Base-by-base conservation (phyloP, 2,888 invertebrate genomes). In the Oconnorella tubifera region DNA sequence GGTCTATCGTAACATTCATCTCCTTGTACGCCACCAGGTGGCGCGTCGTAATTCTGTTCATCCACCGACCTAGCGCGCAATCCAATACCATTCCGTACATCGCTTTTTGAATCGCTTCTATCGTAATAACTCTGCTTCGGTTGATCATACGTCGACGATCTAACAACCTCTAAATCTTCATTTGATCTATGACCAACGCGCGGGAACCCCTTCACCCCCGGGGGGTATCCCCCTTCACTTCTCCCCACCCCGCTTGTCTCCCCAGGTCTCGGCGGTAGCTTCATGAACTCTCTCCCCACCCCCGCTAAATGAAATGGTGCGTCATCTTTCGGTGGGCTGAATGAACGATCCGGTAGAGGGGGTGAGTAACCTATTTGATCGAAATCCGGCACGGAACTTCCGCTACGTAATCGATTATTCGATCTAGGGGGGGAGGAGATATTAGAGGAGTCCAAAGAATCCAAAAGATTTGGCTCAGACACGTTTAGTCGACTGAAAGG, bases 381-480 rank as follows among this genome's bases (percentile, higher is more conserved):
- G 28, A 48, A 3, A 49, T 40, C 33, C n/a, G 33, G 33, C 3
- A 49, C 59, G 3, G 59, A 59, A 14, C 31, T 6, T 6, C 48
- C 25, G 28, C 49, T 49, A 10, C 27, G 4, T n/a, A n/a, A n/a
- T n/a, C n/a, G n/a, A n/a, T n/a, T n/a, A n/a, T n/a, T n/a, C 3
- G 48, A 25, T 49, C 10, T 10, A 2, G n/a, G 27, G 3, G 32
- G 25, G 25, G 6, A 48, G 27, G 10, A 19, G 19, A 14, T 19
- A 40, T 14, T 14, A 51, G 53, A 23, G 4, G 53, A 6, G 6
- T 10, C 53, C 10, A 4, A 10, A 6, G 25, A 10, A 27, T 64
- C 59, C 10, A 64, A 55, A 23, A 64, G 51, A 51, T 60, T 64
- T 27, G 64, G 58, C 53, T 64, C 64, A 31, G 64, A 64, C 23